Evolutionary conservation across 2,797 vertebrate species (phyloP).

Genomic region (Hozukius guyotensis): DNA sequence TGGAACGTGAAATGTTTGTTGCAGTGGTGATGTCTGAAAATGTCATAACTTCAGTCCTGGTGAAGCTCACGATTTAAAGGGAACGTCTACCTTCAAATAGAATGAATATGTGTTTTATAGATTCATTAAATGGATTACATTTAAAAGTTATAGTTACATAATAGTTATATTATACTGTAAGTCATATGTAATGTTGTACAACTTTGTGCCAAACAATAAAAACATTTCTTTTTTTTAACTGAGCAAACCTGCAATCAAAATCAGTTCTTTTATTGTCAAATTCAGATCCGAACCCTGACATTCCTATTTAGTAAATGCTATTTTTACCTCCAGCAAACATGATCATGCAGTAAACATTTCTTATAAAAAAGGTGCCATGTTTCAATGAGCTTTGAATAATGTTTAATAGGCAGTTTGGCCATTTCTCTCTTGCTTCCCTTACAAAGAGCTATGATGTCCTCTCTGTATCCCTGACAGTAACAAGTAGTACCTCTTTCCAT

Average conservation of each 20-base stretch:
- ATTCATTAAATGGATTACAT: neutral
- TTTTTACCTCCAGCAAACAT: neutral
- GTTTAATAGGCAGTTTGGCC: neutral
- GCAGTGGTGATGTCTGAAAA: slow-evolving; percentile 4
- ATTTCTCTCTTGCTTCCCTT: neutral
- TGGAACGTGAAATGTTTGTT: slow-evolving; percentile 19
- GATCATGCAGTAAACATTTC: neutral
- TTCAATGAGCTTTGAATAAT: slow-evolving; percentile 83
- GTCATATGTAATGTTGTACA: too few species aligned
- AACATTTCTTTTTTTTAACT: too few species aligned
- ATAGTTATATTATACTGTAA: neutral
- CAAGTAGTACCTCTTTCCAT: slow-evolving; percentile 26
- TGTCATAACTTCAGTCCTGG: neutral
- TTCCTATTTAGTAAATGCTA: neutral
- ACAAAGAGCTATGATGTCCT: slow-evolving; percentile 7
- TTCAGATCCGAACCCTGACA: too few species aligned
- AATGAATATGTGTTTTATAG: neutral
- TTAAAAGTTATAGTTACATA: neutral
- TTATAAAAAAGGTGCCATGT: slow-evolving; percentile 1
- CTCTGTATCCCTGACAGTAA: slow-evolving; percentile 27
- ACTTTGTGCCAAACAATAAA: too few species aligned
- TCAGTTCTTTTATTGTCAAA: too few species aligned
- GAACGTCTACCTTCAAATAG: neutral
- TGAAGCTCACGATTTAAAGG: slow-evolving; percentile 5
- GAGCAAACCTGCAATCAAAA: too few species aligned